Evolutionary conservation across 2,888 invertebrate genomes (phyloP).

Genomic region (Drosophila diplacantha): DNA sequence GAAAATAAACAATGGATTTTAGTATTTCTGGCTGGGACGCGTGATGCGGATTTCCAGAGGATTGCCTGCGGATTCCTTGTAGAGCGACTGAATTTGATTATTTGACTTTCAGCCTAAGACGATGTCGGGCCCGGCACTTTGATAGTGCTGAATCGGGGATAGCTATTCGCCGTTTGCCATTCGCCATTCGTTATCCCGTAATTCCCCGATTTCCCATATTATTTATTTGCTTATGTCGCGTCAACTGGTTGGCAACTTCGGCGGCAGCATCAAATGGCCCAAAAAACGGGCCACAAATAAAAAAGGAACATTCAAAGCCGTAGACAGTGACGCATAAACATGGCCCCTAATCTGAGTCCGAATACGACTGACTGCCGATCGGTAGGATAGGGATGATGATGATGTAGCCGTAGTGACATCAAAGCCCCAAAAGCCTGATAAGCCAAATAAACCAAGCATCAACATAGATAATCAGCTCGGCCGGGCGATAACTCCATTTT

Average conservation of each 20-base stretch:
- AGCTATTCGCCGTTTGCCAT: slow-evolving; percentile 4
- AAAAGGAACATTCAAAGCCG: slow-evolving; percentile 22
- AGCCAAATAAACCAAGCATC: slow-evolving; percentile 38
- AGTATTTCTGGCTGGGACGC: slow-evolving; percentile 51
- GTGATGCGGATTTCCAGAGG: slow-evolving; percentile 23
- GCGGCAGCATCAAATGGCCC: slow-evolving; percentile 66
- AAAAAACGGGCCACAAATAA: slow-evolving; percentile 30
- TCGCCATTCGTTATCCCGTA: slow-evolving; percentile 21
- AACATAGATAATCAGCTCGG: slow-evolving; percentile 18
- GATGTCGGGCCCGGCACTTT: slow-evolving; percentile 55
- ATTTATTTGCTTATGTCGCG: slow-evolving; percentile 68
- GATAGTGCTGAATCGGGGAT: slow-evolving; percentile 59
- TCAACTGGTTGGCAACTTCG: slow-evolving; percentile 60
- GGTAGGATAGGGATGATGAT: slow-evolving; percentile 9
- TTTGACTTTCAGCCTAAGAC: slow-evolving; percentile 52
- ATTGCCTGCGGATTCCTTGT: slow-evolving; percentile 10
- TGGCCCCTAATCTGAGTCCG: slow-evolving; percentile 3
- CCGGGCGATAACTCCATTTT: slow-evolving; percentile 22
- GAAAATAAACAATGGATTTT: slow-evolving; percentile 65
- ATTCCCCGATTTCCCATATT: slow-evolving; percentile 33
- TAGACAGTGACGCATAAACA: slow-evolving; percentile 55
- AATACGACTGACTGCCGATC: slow-evolving; percentile 27
- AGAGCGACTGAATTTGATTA: slow-evolving; percentile 49
- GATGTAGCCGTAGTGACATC: slow-evolving; percentile 53
- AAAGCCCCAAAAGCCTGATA: slow-evolving; percentile 49